Base-by-base conservation (phyloP, 2,113 vertebrate species). In the Perognathus longimembris region DNA sequence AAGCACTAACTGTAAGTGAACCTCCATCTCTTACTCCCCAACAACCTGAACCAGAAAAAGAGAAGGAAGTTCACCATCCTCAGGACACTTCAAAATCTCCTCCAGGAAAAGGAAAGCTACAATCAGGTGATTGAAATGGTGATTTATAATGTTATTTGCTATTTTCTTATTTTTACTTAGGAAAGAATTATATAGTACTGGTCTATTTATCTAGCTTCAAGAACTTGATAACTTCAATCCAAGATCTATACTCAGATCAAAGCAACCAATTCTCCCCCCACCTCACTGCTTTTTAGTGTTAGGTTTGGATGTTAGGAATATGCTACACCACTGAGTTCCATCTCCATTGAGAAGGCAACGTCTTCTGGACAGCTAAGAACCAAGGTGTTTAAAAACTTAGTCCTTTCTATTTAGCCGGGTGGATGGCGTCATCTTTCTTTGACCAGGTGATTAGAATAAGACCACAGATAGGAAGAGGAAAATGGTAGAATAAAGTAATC, bases 61-160 rank as follows among this genome's bases (percentile, higher is more conserved):
- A 96, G 61, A 96, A 97, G 40, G 97, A 97, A 85, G 14, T 1
- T 17, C 61, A 61, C 2, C 28, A 79, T 59, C 67, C 9, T 1
- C 63, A 3, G 0, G 30, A 84, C 45, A 5, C 57, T 34, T 61
- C 76, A n/a, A 96, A 88, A 80, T 38, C 57, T 32, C 32, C 76
- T 73, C 4, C 83, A 75, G 79, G 59, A 3, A 96, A 96, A 92
- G 89, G 89, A 80, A 97, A 97, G 85, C 54, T 34, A 38, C 50
- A 84, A 90, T 83, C 97, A 98, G 98, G 98, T 98, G 95, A 97
- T 0, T 97, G 95, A 95, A 63, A 73, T 73, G 63, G 59, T 54
- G 57, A 83, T 82, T 78, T 82, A 88, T 81, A 82, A 32, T 50
- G 42, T n/a, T 92, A 42, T 78, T 94, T 75, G 34, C 57, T 61